Percentiles rank a stretch among this genome's conserved stretches.
phyloP scores from a whole-genome alignment of 2,888 invertebrate species.

The Dicroscelio sp. region DNA sequence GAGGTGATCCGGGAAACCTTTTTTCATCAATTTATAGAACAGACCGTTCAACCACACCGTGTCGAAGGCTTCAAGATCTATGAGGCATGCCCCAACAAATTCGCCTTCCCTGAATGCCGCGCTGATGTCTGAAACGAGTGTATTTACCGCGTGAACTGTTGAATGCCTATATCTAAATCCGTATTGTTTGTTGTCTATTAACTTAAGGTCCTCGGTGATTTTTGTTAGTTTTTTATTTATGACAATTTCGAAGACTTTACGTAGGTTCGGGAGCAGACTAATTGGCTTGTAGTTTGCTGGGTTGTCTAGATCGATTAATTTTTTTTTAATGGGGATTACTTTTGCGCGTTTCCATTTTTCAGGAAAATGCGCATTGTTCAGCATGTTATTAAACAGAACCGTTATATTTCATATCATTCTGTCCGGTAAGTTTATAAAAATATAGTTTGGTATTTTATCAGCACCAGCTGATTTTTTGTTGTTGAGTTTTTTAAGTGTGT shows the following conservation, averaged over 20 bases:
- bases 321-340: slow-evolving; percentile 63
- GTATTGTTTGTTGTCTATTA: slow-evolving; percentile 11
- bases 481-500: slow-evolving; percentile 18
- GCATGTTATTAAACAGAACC: slow-evolving; percentile 71
- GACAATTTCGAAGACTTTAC: slow-evolving; percentile 46
- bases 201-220: not conserved
- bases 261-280: slow-evolving; percentile 70
- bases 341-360: slow-evolving; percentile 72
- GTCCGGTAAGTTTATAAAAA: slow-evolving; percentile 48
- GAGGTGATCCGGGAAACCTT: not conserved
- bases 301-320: slow-evolving; percentile 11
- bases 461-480: slow-evolving; percentile 60
- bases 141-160: not conserved
- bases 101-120: not conserved
- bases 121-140: not conserved
- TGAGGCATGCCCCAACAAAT: not conserved
- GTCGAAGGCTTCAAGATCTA: not conserved
- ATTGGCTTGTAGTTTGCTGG: slow-evolving; percentile 76
- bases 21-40: not conserved
- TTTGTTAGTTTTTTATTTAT: not conserved
- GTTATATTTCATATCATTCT: not conserved
- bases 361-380: slow-evolving; percentile 73
- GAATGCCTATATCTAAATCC: not conserved
- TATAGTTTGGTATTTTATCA: slow-evolving; percentile 58
- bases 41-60: not conserved